Evolutionary conservation across 2,797 vertebrate species (phyloP).

Genomic region (Gambelia wislizenii): DNA sequence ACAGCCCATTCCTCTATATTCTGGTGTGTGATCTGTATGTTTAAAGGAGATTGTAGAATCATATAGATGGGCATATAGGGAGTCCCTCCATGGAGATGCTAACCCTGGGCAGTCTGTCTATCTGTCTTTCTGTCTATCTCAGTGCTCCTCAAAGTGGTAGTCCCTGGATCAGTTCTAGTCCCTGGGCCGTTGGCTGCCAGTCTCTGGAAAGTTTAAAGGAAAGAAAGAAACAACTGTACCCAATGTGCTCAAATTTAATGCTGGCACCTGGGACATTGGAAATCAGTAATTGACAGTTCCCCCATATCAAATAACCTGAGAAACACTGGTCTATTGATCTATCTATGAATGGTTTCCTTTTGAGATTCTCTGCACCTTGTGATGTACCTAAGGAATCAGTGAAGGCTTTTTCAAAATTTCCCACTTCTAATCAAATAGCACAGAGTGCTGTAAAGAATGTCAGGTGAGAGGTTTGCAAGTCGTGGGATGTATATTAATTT

Average conservation of each 20-base stretch:
- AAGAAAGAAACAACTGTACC: no score
- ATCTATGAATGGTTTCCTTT: no score
- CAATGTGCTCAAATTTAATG: no score
- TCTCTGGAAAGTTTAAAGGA: no score
- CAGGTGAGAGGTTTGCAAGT: neutral
- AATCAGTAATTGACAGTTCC: no score
- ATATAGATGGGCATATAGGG: neutral
- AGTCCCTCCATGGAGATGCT: no score
- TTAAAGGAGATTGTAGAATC: neutral
- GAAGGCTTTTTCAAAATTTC: neutral
- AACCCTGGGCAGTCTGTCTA: neutral
- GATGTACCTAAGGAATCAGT: neutral
- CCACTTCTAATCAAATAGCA: constrained; percentile 4
- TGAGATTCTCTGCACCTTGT: neutral
- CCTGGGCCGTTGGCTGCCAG: no score
- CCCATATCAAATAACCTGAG: no score
- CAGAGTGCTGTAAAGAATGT: neutral
- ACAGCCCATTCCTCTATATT: neutral
- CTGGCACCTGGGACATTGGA: no score
- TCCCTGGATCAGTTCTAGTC: no score
- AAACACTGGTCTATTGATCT: no score
- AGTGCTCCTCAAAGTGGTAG: no score
- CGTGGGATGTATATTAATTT: neutral
- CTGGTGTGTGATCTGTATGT: neutral
- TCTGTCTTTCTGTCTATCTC: neutral